Evolutionary conservation across 2,797 vertebrate genomes (phyloP).

Genomic region (Semotilus atromaculatus): DNA sequence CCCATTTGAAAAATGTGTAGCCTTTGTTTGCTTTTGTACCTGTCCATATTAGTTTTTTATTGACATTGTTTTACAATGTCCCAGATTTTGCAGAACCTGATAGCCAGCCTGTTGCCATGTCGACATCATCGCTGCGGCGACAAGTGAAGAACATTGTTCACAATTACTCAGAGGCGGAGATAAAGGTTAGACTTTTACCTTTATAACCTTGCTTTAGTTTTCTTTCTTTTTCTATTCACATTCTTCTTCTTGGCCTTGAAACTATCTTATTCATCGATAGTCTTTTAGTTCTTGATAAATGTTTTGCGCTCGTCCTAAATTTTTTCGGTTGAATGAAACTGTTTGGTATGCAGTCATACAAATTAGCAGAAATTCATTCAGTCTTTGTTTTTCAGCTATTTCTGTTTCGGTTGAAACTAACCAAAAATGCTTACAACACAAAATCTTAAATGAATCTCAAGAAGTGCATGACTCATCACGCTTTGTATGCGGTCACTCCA

Average conservation of each 20-base stretch:
- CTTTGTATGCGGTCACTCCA: neutral
- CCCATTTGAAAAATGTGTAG: conserved; percentile 22
- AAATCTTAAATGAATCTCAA: neutral
- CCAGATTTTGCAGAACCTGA: conserved; percentile 74
- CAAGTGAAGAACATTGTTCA: conserved; percentile 97
- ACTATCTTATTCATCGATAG: neutral
- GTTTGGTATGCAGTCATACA: neutral
- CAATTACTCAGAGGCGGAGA: conserved; percentile 96
- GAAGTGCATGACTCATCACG: neutral
- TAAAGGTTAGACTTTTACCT: conserved; percentile 82
- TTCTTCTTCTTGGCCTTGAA: neutral
- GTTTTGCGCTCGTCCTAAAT: neutral
- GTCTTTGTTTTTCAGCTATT: neutral
- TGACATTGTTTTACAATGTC: conserved; percentile 60
- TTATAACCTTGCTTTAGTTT: conserved; percentile 24
- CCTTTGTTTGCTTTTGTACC: conserved; percentile 37
- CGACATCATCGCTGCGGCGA: conserved; percentile 92
- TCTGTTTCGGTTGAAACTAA: neutral
- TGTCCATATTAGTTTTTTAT: conserved; percentile 54
- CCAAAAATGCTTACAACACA: neutral
- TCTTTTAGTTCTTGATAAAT: neutral
- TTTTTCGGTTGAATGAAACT: neutral
- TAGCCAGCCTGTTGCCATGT: conserved; percentile 86
- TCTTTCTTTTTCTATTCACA: conserved; percentile 10
- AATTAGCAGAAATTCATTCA: neutral